Evolutionary conservation across 2,113 vertebrate genomes (phyloP).

Genomic region (Origma solitaria): DNA sequence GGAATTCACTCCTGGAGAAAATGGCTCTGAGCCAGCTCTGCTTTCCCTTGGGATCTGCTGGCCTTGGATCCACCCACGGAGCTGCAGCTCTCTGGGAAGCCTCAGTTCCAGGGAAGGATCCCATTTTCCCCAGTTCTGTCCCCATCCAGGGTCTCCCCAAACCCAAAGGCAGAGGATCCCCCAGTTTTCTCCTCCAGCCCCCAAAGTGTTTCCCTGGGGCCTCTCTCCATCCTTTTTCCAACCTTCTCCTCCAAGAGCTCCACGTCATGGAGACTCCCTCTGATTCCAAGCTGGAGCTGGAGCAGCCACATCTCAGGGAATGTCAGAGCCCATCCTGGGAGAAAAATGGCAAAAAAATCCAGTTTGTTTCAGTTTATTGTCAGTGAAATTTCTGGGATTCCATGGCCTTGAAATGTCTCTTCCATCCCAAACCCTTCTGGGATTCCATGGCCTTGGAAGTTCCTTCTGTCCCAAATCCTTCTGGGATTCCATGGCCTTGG

Average conservation of each 20-base stretch:
- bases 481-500: no score
- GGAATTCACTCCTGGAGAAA: neutral
- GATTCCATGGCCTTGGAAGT: neutral
- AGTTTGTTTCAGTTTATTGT: neutral
- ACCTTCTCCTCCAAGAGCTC: neutral
- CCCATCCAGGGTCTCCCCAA: neutral
- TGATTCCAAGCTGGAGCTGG: neutral
- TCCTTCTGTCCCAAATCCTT: no score
- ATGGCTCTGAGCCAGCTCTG: neutral
- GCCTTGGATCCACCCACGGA: neutral
- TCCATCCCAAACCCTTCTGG: neutral
- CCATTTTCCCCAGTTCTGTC: neutral
- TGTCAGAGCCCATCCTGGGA: accelerated
- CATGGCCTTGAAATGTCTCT: neutral
- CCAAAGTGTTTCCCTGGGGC: neutral
- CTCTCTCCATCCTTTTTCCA: neutral
- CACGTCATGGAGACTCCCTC: neutral
- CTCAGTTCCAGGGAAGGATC: neutral
- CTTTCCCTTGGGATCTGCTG: neutral
- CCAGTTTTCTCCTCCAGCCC: neutral
- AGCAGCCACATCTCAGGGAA: neutral
- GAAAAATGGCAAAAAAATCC: neutral
- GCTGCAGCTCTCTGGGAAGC: neutral
- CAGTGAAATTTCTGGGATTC: neutral
- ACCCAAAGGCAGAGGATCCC: neutral